phyloP scores from a whole-genome alignment of 2,888 invertebrate species.

The Phania funesta region DNA sequence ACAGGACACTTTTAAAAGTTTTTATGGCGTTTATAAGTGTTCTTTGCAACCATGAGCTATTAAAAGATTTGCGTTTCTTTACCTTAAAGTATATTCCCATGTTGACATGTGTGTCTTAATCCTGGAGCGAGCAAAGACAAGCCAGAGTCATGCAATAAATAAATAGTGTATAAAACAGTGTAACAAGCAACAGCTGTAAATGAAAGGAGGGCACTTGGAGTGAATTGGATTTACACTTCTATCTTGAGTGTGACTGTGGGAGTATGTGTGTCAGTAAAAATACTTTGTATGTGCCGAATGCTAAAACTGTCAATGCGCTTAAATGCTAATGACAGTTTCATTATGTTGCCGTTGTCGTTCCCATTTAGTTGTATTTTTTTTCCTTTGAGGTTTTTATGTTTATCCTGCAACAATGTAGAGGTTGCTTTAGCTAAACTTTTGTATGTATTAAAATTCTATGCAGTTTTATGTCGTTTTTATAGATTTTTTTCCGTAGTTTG shows the following conservation, averaged over 20 bases:
- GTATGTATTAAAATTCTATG: neutral
- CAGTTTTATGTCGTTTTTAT: neutral
- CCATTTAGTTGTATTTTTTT: slow-evolving; percentile 10
- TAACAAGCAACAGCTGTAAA: too few species aligned
- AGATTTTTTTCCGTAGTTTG: neutral
- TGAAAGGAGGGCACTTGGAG: slow-evolving; percentile 49
- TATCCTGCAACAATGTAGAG: slow-evolving; percentile 6
- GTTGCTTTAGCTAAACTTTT: slow-evolving; percentile 9
- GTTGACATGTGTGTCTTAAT: too few species aligned
- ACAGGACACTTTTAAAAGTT: too few species aligned
- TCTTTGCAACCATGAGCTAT: too few species aligned
- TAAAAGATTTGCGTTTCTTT: too few species aligned
- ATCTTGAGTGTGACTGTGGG: neutral
- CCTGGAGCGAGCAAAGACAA: too few species aligned
- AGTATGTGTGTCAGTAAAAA: neutral
- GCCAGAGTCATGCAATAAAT: too few species aligned
- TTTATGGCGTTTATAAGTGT: too few species aligned
- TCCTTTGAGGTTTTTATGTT: neutral
- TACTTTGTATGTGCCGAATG: slow-evolving; percentile 33
- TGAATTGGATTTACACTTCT: slow-evolving; percentile 24
- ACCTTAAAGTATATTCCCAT: too few species aligned
- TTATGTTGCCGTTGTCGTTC: slow-evolving; percentile 17
- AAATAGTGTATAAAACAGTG: neutral
- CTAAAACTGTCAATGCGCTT: slow-evolving; percentile 44
- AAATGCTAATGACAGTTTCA: slow-evolving; percentile 62